phyloP scores from a whole-genome alignment of 2,888 invertebrate genomes.

The Plagiodera versicolora region DNA sequence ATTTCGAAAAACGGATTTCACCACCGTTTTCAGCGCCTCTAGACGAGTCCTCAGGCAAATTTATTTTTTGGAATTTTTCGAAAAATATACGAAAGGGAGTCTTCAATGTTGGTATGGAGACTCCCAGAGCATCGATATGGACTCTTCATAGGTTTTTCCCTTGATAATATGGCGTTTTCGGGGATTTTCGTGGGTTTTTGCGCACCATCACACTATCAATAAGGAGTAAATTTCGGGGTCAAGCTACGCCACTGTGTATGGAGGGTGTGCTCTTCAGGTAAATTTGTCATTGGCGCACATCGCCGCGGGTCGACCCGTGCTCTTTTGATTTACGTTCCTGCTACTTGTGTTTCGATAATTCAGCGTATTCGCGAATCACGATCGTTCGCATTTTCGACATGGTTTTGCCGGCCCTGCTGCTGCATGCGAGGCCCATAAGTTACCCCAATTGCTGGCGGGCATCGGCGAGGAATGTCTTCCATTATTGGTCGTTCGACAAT shows the following conservation, averaged over 20 bases:
- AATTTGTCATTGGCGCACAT: conserved; percentile 45
- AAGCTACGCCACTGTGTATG: not conserved
- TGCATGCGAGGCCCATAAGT: conserved; percentile 3
- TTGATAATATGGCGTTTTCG: too few relatives aligned
- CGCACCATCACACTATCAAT: too few relatives aligned
- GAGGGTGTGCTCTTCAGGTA: conserved; percentile 34
- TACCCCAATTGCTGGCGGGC: conserved; percentile 6
- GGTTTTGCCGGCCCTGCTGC: not conserved
- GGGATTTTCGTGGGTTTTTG: too few relatives aligned
- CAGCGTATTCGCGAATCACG: conserved; percentile 20
- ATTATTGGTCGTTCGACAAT: not conserved
- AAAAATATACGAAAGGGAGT: too few relatives aligned
- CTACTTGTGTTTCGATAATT: conserved; percentile 27
- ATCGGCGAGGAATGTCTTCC: not conserved
- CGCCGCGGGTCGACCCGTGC: conserved; percentile 41
- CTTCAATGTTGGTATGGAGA: too few relatives aligned
- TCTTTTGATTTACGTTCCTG: conserved; percentile 41
- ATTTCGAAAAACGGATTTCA: too few relatives aligned
- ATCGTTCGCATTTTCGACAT: conserved; percentile 24
- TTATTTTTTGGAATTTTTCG: too few relatives aligned
- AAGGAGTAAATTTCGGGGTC: too few relatives aligned
- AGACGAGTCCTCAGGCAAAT: too few relatives aligned
- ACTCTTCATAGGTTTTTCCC: too few relatives aligned
- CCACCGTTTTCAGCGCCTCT: too few relatives aligned
- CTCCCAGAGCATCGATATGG: too few relatives aligned